A percentile compares a stretch with the other conserved stretches of the same genome.
These are phyloP conservation scores for Nothocercus nigrocapillus DNA, from an alignment of 2,113 vertebrate species.

Conservation along the genomic window DNA sequence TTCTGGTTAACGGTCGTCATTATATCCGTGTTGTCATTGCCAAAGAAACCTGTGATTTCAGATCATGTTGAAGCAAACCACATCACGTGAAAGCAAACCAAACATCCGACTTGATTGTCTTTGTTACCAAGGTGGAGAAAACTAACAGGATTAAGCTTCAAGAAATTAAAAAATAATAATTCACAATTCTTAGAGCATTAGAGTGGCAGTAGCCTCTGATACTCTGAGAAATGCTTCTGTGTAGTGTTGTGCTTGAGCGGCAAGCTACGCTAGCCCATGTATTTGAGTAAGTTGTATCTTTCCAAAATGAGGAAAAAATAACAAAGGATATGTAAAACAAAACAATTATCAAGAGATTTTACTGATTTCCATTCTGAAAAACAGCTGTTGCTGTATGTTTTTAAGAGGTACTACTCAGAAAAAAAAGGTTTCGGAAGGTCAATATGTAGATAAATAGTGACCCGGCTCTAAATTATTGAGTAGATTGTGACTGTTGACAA, in stretches of 20 bases:
- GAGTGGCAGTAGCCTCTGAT: not conserved
- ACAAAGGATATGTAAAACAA: not conserved
- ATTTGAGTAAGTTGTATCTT: not conserved
- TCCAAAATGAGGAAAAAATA: slow-evolving; percentile 22
- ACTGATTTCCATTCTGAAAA: slow-evolving; percentile 43
- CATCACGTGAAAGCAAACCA: not conserved
- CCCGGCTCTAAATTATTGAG: not conserved
- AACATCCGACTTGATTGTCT: not conserved
- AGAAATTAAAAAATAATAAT: not conserved
- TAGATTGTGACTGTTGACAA: not conserved
- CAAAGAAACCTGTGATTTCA: slow-evolving; percentile 58
- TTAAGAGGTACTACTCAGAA: not conserved
- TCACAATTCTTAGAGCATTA: slow-evolving; percentile 5
- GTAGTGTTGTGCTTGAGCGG: not conserved
- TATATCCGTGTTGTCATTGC: slow-evolving; percentile 5
- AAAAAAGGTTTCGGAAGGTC: not conserved
- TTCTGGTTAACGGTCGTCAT: slow-evolving; percentile 34
- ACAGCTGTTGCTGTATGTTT: slow-evolving; percentile 36
- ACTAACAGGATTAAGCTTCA: not conserved
- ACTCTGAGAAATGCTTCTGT: not conserved
- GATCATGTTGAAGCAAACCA: not conserved
- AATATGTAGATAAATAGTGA: not conserved
- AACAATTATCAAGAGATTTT: slow-evolving; percentile 2
- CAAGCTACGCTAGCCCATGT: not conserved
- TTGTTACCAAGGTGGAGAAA: not conserved